Evolutionary conservation across 2,888 invertebrate genomes (phyloP), one percentile per base, ranked within the genome.

Genomic region (Brachynemurus nebulosus): DNA sequence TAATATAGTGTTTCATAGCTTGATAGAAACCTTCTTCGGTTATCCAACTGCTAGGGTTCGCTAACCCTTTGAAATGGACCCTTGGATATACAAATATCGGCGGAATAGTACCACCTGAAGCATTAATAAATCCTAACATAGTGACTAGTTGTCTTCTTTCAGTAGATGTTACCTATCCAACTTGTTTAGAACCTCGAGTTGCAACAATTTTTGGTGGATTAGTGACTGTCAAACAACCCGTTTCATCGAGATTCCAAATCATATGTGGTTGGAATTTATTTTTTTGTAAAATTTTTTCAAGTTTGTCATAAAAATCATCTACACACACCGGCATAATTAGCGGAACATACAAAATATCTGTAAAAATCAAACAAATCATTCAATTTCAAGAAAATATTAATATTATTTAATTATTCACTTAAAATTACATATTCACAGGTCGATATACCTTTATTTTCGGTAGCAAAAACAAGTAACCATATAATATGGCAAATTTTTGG

Each of bases 241-340:
- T 30, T 30, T 30, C 30, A 30, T 30, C 30, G 14, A 30, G n/a
- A 14, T 30, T 30, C 5, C 30, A 30, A 14, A 30, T 30, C 30
- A 30, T 30, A 14, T 49, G 44, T 8, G 45, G 48, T 23, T 30
- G 35, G 44, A 42, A 38, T 14, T 42, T 42, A 34, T 38, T n/a
- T 38, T 40, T 38, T 35, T 16, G 16, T 43, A 47, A 37, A 40
- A 50, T 43, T 42, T 14, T 44, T 42, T 23, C 45, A 25, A 45
- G 21, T 30, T 50, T 50, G 19, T 50, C 50, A 43, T 45, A 49
- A 45, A 50, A n/a, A n/a, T n/a, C n/a, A n/a, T n/a, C n/a, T n/a
- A n/a, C n/a, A n/a, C n/a, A n/a, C n/a, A n/a, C n/a, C n/a, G n/a
- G n/a, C n/a, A n/a, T n/a, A n/a, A n/a, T n/a, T n/a, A n/a, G n/a